A percentile compares a stretch with the other conserved stretches of the same genome.
These are phyloP conservation scores for Himantopus leucocephalus DNA, from an alignment of 2,113 vertebrate genomes.

Conservation along the genomic window DNA sequence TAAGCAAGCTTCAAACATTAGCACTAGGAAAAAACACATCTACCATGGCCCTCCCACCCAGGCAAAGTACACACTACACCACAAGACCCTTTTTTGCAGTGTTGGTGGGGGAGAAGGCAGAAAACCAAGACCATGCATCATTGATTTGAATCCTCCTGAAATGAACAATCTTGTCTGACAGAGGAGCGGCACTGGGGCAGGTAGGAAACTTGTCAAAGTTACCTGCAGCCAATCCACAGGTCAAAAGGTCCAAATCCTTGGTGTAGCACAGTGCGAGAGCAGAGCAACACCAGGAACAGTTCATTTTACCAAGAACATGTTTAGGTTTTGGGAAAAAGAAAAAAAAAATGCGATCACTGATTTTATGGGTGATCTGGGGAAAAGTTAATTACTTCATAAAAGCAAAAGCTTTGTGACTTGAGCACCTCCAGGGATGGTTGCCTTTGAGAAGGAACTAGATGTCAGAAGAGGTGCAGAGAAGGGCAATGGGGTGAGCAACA, in stretches of 20 bases:
- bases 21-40: background rate
- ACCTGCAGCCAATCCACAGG: background rate
- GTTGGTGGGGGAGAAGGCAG: background rate
- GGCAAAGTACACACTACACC: background rate
- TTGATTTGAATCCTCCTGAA: background rate
- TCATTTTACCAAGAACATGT: background rate
- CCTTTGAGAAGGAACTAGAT: background rate
- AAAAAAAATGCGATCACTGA: background rate
- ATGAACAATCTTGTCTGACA: background rate
- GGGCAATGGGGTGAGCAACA: background rate
- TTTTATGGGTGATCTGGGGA: background rate
- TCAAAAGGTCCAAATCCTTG: background rate
- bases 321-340: background rate
- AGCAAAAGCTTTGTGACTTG: background rate
- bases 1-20: background rate
- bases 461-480: background rate
- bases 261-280: background rate
- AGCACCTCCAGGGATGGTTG: background rate
- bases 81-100: background rate
- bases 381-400: background rate
- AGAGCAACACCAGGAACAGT: background rate
- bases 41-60: background rate
- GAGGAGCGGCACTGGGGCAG: fast-evolving
- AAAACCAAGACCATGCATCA: background rate
- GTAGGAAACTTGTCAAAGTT: background rate